Percentiles rank a stretch among this genome's conserved stretches.
Evolutionary conservation across 2,113 vertebrate species (phyloP).

Genomic region (Rhabdornis inornatus): DNA sequence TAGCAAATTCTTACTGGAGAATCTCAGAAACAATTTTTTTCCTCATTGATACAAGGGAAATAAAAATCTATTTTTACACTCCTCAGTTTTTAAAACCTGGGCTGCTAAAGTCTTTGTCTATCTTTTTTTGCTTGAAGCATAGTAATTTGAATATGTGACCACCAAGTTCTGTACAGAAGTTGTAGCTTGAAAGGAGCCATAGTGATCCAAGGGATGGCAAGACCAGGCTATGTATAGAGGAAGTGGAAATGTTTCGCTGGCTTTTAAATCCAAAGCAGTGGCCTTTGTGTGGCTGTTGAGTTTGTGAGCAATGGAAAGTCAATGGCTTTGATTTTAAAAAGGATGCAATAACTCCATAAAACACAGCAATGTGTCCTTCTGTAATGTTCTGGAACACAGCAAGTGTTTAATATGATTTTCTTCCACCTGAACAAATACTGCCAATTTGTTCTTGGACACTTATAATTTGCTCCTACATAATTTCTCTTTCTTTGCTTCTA

Average conservation of each 20-base stretch:
- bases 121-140: neutral
- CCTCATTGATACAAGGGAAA: neutral
- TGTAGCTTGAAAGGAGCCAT: neutral
- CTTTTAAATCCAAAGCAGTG: neutral
- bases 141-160: neutral
- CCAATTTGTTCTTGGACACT: neutral
- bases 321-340: neutral
- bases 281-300: neutral
- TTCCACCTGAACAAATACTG: neutral
- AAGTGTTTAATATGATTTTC: neutral
- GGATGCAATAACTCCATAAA: neutral
- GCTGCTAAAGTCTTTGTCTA: neutral
- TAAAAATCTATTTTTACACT: neutral
- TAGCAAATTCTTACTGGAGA: neutral
- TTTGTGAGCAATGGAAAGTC: neutral
- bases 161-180: neutral
- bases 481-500: neutral
- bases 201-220: neutral
- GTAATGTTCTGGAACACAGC: neutral
- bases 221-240: neutral
- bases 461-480: neutral
- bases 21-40: neutral
- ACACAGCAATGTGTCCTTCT: neutral
- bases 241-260: neutral
- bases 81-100: neutral